Evolutionary conservation across 2,113 vertebrate species (phyloP).

Genomic region (Arothron firmamentum): DNA sequence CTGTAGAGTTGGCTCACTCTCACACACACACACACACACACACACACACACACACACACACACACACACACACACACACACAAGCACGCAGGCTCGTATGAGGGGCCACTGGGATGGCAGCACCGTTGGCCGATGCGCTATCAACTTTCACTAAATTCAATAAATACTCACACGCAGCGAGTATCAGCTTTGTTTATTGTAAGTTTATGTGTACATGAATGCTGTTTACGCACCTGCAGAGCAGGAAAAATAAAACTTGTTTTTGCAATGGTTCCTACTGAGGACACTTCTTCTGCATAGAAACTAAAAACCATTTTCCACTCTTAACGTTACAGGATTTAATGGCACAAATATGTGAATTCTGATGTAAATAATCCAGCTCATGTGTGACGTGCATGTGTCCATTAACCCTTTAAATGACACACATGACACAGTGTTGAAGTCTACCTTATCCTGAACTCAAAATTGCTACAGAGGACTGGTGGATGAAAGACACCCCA

Average conservation of each 20-base stretch:
- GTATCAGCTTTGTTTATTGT: not conserved
- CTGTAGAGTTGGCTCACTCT: conserved; percentile 11
- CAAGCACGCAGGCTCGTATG: conserved; percentile 4
- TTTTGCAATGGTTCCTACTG: too few species aligned
- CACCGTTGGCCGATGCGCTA: conserved; percentile 19
- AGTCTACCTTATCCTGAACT: too few species aligned
- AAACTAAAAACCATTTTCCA: too few species aligned
- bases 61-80: conserved; percentile 10
- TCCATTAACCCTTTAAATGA: too few species aligned
- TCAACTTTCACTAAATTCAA: conserved; percentile 39
- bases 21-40: conserved; percentile 1
- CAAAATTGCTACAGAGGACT: too few species aligned
- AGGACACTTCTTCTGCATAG: too few species aligned
- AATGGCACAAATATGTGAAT: too few species aligned
- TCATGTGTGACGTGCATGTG: too few species aligned
- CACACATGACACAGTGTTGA: too few species aligned
- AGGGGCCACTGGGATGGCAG: conserved; percentile 34
- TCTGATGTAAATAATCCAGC: too few species aligned
- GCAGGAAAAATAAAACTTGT: not conserved
- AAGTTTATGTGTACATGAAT: not conserved
- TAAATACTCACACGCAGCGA: not conserved
- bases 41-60: conserved; percentile 2
- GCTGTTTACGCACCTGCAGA: not conserved
- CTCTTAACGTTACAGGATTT: too few species aligned
- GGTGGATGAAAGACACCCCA: too few species aligned